Evolutionary conservation across 2,888 invertebrate genomes (phyloP), one percentile per base, ranked within the genome.

Genomic region (Patella depressa): DNA sequence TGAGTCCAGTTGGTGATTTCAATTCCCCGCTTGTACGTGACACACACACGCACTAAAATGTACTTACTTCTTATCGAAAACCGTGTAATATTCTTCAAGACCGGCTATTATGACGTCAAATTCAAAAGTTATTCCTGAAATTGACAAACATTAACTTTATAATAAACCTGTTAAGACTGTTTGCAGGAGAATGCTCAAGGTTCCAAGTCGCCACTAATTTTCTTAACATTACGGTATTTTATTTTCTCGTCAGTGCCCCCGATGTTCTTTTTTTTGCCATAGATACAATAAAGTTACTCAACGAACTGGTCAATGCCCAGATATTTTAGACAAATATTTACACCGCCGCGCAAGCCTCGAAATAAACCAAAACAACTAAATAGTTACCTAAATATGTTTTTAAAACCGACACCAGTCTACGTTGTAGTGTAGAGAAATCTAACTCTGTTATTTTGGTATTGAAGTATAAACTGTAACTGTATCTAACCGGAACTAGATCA

Each of bases 301-400:
- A 29, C 29, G 29, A 29, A 1, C 29, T 29, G 1, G 29, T 29
- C 2, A 29, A 29, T 29, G 1, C 29, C 29, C 29, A 2, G 29
- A 29, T 29, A 29, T 29, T 29, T 29, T 29, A 29, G 29, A 29
- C 29, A 29, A 29, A 45, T 45, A 45, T 45, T 9, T 45, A 45
- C 45, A 45, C 9, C 1, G 9, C 45, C 45, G 1, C 45, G 0
- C 45, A 9, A 9, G 9, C 4, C 34, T 5, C 34, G 7, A 34
- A 34, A 45, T 45, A 59, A 1, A 59, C 17, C 24, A 24, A 24
- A 3, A 65, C 19, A 24, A 57, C 7, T 11, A 11, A 24, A 65
- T n/a, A 24, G 1, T 65, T 65, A 65, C 65, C 65, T 65, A 65
- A 65, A 65, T 65, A 65, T 65, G 65, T 65, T 65, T 65, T 65